Evolutionary conservation across 2,113 vertebrate species (phyloP).

Genomic region (Elaphurus davidianus): DNA sequence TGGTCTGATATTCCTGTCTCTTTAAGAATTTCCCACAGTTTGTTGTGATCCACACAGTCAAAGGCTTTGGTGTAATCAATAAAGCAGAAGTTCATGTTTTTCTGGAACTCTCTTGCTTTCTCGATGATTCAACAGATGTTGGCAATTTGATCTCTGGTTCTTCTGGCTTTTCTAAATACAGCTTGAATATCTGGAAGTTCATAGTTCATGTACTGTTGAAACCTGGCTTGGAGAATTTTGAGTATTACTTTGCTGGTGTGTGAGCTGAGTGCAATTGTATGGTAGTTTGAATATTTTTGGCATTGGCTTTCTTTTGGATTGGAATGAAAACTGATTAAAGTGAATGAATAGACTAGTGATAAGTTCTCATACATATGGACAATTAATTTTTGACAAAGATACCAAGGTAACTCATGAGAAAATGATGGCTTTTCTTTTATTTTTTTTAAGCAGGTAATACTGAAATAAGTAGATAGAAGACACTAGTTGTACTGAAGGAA

Average conservation of each 20-base stretch:
- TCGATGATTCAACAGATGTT: not conserved
- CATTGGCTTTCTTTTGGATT: not conserved
- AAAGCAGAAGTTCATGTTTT: not conserved
- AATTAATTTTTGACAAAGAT: not conserved
- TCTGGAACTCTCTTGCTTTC: not conserved
- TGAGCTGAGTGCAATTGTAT: not conserved
- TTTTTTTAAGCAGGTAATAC: not conserved
- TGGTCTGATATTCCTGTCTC: not conserved
- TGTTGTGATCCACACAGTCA: not conserved
- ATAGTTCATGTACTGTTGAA: not conserved
- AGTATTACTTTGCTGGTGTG: not conserved
- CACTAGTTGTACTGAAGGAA: not conserved
- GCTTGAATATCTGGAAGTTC: not conserved
- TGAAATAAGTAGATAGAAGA: not conserved
- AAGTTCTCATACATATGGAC: not conserved
- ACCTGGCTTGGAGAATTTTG: not conserved
- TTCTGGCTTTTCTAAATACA: not conserved
- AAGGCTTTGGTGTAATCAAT: not conserved
- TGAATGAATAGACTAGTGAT: not conserved
- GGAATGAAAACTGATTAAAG: not conserved
- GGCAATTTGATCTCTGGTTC: not conserved
- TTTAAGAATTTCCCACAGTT: not conserved
- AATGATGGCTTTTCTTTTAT: not conserved
- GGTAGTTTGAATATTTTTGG: not conserved
- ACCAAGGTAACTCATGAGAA: not conserved